Evolutionary conservation across 2,888 invertebrate species (phyloP), one percentile per base, ranked within the genome.

Genomic region (Tolmerus cingulatus): DNA sequence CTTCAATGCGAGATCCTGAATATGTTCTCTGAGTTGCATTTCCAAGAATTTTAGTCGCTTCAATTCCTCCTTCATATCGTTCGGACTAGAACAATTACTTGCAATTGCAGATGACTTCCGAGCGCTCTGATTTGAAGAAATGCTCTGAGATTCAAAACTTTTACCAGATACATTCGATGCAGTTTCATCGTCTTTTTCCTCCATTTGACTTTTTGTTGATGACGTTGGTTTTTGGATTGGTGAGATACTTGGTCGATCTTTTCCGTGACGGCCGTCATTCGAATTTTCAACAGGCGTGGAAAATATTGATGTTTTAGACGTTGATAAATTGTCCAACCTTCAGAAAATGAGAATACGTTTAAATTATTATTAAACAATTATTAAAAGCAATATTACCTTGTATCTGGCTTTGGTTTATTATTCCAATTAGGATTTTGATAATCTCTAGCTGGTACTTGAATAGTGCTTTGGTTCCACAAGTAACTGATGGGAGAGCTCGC

Each of bases 401-500:
- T 90, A 87, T 89, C 89, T 86, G 89, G 88, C 88, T 90, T 90
- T 88, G 89, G 79, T 86, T 57, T 87, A 57, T 87, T 66, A 79
- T 89, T 14, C 90, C 90, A 89, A 86, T 89, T 89, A 81, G 90
- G 90, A 89, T 91, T 91, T 77, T 90, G 91, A 88, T 89, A 92
- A 79, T 92, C 91, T 84, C 93, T 91, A 1, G 91, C 90, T 51
- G 92, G 92, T 85, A 91, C 91, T 88, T 92, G 93, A 81, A 93
- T 93, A 51, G 93, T 93, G 89, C 93, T 93, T 89, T 93, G 93
- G 87, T 92, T 92, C 93, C 93, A 93, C 37, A 93, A 89, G 89
- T 93, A 93, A 89, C 92, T 93, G 27, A 93, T 93, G 16, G 93
- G 93, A 14, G 93, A 93, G 89, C 91, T 93, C 7, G 93, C 92